A percentile compares a stretch with the other conserved stretches of the same genome.
Conservation (phyloP, 2,113 vertebrate species). For the Atherinomorus stipes region DNA sequence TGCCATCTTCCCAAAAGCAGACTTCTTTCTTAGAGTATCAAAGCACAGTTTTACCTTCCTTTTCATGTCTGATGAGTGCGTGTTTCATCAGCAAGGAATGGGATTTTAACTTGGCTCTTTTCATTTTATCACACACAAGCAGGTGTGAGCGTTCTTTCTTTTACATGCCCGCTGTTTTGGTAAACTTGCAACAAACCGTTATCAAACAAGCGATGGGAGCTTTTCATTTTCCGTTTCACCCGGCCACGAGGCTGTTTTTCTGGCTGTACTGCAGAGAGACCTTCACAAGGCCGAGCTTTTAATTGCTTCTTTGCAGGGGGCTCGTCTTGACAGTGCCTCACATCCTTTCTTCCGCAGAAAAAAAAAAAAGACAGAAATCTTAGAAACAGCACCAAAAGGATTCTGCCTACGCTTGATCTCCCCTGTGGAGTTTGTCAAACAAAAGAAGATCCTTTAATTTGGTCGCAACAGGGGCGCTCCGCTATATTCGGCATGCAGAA, state of each 20-base stretch:
- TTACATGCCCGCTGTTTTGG: conserved; percentile 51
- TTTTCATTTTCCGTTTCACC: conserved; percentile 68
- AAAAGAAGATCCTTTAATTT: conserved; percentile 84
- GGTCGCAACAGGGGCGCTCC: conserved; percentile 74
- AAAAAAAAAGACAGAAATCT: conserved; percentile 63
- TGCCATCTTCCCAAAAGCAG: conserved; percentile 26
- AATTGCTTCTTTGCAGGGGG: conserved; percentile 85
- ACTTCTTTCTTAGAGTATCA: conserved; percentile 36
- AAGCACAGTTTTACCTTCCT: conserved; percentile 40
- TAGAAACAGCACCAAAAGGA: conserved; percentile 75
- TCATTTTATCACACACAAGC: conserved; percentile 62
- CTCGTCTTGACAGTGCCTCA: conserved; percentile 77
- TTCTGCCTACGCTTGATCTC: conserved; percentile 76
- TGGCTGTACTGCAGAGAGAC: conserved; percentile 68
- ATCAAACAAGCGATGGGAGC: conserved; percentile 67
- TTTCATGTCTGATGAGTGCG: conserved; percentile 48
- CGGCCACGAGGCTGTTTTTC: conserved; percentile 58
- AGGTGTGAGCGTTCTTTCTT: conserved; percentile 51
- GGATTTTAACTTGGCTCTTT: conserved; percentile 37
- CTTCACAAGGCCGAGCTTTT: conserved; percentile 83
- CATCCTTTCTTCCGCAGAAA: conserved; percentile 65
- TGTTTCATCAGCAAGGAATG: conserved; percentile 34
- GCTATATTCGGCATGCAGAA: conserved; percentile 57
- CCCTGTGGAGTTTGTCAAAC: conserved; percentile 82
- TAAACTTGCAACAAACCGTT: conserved; percentile 61